These are phyloP conservation scores for Oscheius onirici DNA, from an alignment of 2,888 invertebrate species.

Conservation along the genomic window DNA sequence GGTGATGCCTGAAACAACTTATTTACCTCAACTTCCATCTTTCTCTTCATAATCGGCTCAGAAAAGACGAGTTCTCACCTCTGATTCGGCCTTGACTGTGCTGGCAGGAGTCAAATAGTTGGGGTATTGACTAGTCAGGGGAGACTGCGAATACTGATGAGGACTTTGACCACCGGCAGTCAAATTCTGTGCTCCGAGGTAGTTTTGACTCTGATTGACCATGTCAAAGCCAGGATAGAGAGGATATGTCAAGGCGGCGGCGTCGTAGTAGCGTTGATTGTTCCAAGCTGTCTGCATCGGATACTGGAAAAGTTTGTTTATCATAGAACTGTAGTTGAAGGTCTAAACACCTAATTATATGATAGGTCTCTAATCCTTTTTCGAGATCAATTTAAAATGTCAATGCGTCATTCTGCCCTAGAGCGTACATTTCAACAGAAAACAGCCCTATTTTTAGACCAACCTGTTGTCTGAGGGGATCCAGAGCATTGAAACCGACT, in stretches of 20 bases:
- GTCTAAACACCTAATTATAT: background rate
- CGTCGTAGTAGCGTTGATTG: slow-evolving; percentile 38
- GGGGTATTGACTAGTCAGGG: slow-evolving; percentile 40
- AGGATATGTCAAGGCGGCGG: slow-evolving; percentile 35
- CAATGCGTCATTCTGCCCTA: too few species aligned
- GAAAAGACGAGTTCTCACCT: slow-evolving; percentile 27
- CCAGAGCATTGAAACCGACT: slow-evolving; percentile 34
- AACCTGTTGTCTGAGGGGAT: slow-evolving; percentile 47
- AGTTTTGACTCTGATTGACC: slow-evolving; percentile 41
- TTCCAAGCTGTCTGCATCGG: slow-evolving; percentile 45
- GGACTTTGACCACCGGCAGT: slow-evolving; percentile 31
- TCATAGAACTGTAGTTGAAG: background rate
- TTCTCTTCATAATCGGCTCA: background rate
- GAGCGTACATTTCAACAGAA: background rate
- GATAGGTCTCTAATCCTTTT: too few species aligned
- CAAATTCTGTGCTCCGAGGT: slow-evolving; percentile 20
- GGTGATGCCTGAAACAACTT: slow-evolving; percentile 32
- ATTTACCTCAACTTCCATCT: too few species aligned
- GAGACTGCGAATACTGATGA: slow-evolving; percentile 49
- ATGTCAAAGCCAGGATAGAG: slow-evolving; percentile 36
- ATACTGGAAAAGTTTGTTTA: slow-evolving; percentile 40
- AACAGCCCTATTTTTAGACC: background rate
- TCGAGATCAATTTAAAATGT: too few species aligned
- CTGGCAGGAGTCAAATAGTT: slow-evolving; percentile 50
- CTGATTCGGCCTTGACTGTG: slow-evolving; percentile 41